Evolutionary conservation across 2,113 vertebrate species (phyloP), one percentile per base, ranked within the genome.

Genomic region (Gnathonemus longibarbis): DNA sequence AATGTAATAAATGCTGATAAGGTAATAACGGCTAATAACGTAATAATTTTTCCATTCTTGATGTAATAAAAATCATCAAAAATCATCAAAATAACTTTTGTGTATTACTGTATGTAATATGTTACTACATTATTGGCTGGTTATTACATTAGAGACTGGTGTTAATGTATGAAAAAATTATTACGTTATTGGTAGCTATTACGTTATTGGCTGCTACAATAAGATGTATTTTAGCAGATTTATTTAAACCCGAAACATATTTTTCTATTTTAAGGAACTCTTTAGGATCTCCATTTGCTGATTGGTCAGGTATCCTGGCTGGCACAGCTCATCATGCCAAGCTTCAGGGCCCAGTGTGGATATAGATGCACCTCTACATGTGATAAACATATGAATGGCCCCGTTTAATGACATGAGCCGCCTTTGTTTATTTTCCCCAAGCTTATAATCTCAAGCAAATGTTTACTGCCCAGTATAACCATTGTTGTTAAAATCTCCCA

Each of bases 361-460:
- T 80, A 52, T 11, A 10, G n/a, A 48, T 27, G 8, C 24, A 31
- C 42, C 19, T 53, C 17, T 58, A 27, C 13, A 70, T 70, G 66
- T 70, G 3, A 39, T 2, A n/a, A 1, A 77, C 17, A 15, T 39
- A 77, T 39, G 31, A 77, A 77, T 77, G 31, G 13, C 31, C n/a
- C 3, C 10, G 8, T 19, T 31, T 58, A 35, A 88, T 31, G 13
- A 3, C 46, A 15, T 80, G 48, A 52, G 17, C 11, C 15, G 46
- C 86, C 86, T 27, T 88, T 48, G 10, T 42, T 53, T 39, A 35
- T 48, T 45, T 88, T 88, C 39, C 77, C 74, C 74, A 88, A 88
- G 24, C 66, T 90, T 15, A 88, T 90, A 90, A 90, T 90, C 90
- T 62, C 42, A 35, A 31, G 45, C 46, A 21, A 48, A 85, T 19